These are phyloP conservation scores for Mustela lutreola DNA, from an alignment of 2,113 vertebrate genomes.

Conservation along the genomic window DNA sequence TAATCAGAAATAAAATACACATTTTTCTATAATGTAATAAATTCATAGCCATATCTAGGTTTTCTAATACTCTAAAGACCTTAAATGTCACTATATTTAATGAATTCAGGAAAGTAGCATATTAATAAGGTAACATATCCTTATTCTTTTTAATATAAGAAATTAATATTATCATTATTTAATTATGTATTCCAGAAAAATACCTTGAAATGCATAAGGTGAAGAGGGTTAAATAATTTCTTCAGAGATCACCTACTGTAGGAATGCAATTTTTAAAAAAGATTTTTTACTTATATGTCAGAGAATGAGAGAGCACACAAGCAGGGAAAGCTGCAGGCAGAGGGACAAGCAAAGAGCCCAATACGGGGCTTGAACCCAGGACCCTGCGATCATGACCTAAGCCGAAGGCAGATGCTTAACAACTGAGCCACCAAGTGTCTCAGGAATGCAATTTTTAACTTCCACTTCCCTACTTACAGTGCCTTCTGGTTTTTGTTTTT, in stretches of 20 bases:
- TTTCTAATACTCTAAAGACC: neutral
- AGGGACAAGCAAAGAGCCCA: no score
- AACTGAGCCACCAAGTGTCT: no score
- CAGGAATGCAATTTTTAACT: constrained; percentile 43
- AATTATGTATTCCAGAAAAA: constrained; percentile 27
- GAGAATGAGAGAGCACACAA: no score
- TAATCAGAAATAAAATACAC: constrained; percentile 9
- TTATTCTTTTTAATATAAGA: constrained; percentile 24
- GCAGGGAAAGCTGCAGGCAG: no score
- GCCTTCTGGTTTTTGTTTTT: constrained; percentile 12
- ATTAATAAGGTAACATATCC: constrained; percentile 18
- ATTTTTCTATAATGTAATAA: constrained; percentile 11
- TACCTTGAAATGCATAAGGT: neutral
- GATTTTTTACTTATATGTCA: no score
- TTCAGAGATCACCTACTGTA: neutral
- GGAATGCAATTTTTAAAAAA: constrained; percentile 33
- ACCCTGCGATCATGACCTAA: no score
- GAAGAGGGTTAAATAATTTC: neutral
- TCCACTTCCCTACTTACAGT: neutral
- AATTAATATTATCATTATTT: constrained; percentile 36
- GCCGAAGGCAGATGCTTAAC: no score
- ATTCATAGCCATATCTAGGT: neutral
- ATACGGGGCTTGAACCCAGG: no score
- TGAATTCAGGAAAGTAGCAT: neutral
- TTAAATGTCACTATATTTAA: constrained; percentile 38